phyloP scores from a whole-genome alignment of 2,797 vertebrate species.

The Picus viridis region DNA sequence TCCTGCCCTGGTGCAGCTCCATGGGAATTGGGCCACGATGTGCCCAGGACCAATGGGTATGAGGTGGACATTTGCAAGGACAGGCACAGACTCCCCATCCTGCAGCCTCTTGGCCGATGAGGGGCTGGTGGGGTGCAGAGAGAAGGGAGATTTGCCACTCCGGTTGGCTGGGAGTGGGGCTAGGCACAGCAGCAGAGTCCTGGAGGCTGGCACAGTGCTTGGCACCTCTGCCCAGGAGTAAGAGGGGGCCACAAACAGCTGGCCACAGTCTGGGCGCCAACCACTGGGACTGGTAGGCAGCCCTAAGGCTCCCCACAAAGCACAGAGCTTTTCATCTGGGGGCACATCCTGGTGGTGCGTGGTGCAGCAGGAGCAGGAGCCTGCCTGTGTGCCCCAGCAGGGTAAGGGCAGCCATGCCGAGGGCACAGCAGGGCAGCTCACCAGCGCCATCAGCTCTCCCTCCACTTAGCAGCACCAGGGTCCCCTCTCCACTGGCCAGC shows the following conservation, averaged over 20 bases:
- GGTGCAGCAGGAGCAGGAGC: not conserved
- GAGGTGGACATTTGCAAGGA: fast-evolving
- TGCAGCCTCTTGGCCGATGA: not conserved
- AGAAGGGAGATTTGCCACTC: not conserved
- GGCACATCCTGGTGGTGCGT: fast-evolving
- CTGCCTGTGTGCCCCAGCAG: no score
- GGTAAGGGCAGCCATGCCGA: fast-evolving
- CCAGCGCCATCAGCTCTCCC: not conserved
- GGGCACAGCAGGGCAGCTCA: not conserved
- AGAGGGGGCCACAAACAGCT: not conserved
- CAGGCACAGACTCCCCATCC: not conserved
- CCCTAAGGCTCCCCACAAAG: not conserved
- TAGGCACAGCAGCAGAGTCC: not conserved
- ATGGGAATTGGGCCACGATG: fast-evolving
- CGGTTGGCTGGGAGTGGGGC: not conserved
- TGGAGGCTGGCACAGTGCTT: fast-evolving
- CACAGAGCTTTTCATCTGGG: not conserved
- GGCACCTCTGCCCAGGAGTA: not conserved
- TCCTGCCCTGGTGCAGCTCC: fast-evolving
- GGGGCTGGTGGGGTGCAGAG: fast-evolving
- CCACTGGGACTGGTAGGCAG: not conserved
- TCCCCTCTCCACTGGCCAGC: not conserved
- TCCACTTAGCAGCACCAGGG: fast-evolving
- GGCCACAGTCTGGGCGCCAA: not conserved
- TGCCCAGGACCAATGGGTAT: fast-evolving